Conservation (phyloP, 2,113 vertebrate genomes). For the Steatornis caripensis region DNA sequence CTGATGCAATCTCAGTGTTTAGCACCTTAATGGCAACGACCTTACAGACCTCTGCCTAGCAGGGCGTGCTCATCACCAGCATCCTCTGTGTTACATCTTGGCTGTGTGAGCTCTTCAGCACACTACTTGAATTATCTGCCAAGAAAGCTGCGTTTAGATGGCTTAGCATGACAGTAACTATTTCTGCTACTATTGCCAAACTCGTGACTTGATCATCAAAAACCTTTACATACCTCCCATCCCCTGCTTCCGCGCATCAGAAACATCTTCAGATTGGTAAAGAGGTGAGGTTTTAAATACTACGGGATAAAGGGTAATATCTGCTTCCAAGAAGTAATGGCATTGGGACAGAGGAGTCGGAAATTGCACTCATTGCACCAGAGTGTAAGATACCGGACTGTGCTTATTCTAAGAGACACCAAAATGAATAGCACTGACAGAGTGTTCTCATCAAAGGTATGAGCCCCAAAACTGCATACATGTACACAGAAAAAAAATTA, state of each 20-base stretch:
- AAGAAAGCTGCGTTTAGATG: background rate
- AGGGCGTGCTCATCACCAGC: background rate
- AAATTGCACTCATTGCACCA: background rate
- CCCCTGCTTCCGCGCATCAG: fast-evolving
- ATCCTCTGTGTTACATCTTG: background rate
- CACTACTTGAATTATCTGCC: too few species aligned
- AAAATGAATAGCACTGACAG: background rate
- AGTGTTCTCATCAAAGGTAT: background rate
- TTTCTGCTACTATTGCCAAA: background rate
- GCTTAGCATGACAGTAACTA: background rate
- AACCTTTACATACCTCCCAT: background rate
- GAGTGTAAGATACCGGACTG: background rate
- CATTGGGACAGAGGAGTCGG: background rate
- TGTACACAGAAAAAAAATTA: background rate
- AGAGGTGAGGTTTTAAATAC: background rate
- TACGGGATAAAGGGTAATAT: background rate
- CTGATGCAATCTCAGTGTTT: background rate
- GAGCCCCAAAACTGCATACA: background rate
- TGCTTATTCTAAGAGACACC: background rate
- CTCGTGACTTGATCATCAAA: background rate
- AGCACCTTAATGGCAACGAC: background rate
- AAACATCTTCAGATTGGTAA: background rate
- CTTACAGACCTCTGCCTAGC: background rate
- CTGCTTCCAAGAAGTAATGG: background rate
- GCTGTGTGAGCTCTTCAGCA: background rate